Evolutionary conservation across 2,797 vertebrate species (phyloP).

Genomic region (Cuniculus paca): DNA sequence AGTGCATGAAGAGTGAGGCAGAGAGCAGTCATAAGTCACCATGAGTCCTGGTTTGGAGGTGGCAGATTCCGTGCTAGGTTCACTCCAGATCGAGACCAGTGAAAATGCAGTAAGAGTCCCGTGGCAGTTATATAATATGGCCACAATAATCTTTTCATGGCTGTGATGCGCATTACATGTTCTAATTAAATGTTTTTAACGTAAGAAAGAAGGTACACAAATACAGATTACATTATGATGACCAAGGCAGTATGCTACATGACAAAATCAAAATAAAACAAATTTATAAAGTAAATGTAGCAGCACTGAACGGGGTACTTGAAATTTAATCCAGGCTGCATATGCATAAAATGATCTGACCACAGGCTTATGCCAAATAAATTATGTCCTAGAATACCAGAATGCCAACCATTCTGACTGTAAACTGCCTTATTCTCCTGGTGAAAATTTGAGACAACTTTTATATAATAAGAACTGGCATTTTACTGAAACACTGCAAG

Average conservation of each 20-base stretch:
- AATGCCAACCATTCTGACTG: background rate
- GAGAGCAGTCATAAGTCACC: background rate
- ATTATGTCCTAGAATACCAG: background rate
- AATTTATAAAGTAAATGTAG: background rate
- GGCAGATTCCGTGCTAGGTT: background rate
- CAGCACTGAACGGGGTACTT: background rate
- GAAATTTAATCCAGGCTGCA: background rate
- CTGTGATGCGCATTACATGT: background rate
- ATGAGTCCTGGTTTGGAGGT: background rate
- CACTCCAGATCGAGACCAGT: background rate
- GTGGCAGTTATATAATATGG: background rate
- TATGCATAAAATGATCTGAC: background rate
- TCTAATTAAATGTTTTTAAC: background rate
- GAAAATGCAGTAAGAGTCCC: background rate
- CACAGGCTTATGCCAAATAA: background rate
- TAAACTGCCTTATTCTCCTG: background rate
- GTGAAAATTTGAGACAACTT: background rate
- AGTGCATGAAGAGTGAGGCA: background rate
- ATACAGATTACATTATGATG: background rate
- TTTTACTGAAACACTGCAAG: background rate
- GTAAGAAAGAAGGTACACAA: background rate
- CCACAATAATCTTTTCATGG: background rate
- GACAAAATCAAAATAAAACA: background rate
- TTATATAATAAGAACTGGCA: background rate
- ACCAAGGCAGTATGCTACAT: background rate